phyloP scores from a whole-genome alignment of 2,113 vertebrate genomes.

The Pygoscelis adeliae region DNA sequence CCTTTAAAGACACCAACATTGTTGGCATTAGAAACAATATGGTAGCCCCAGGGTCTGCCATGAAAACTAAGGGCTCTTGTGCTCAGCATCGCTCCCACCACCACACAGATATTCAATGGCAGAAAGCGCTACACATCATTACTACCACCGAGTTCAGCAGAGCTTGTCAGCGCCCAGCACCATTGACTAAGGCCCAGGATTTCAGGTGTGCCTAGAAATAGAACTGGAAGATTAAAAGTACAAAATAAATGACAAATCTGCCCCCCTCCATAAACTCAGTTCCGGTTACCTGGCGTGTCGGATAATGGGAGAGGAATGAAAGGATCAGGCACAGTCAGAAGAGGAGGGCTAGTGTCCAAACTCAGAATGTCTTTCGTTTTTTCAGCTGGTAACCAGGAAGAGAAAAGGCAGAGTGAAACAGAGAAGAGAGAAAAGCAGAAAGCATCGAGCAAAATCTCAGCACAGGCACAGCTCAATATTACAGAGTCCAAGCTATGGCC shows the following conservation, averaged over 20 bases:
- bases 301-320: conserved; percentile 84
- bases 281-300: conserved; percentile 84
- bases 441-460: neutral
- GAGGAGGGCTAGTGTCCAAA: conserved; percentile 78
- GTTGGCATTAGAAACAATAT: rapidly evolving
- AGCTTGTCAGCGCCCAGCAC: neutral
- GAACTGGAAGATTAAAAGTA: neutral
- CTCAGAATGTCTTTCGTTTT: conserved; percentile 80
- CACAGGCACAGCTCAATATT: neutral
- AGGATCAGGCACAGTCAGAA: conserved; percentile 86
- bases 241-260: neutral
- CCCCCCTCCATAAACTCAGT: neutral
- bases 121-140: neutral
- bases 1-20: neutral
- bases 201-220: neutral
- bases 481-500: neutral
- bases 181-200: neutral
- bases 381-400: conserved; percentile 73
- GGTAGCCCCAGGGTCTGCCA: neutral
- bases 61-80: neutral
- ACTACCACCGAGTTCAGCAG: neutral
- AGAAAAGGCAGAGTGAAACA: conserved; percentile 15
- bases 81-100: neutral
- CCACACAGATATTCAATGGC: rapidly evolving
- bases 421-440: conserved; percentile 19